Evolutionary conservation across 2,797 vertebrate genomes (phyloP), one percentile per base, ranked within the genome.

Genomic region (Falco cherrug): DNA sequence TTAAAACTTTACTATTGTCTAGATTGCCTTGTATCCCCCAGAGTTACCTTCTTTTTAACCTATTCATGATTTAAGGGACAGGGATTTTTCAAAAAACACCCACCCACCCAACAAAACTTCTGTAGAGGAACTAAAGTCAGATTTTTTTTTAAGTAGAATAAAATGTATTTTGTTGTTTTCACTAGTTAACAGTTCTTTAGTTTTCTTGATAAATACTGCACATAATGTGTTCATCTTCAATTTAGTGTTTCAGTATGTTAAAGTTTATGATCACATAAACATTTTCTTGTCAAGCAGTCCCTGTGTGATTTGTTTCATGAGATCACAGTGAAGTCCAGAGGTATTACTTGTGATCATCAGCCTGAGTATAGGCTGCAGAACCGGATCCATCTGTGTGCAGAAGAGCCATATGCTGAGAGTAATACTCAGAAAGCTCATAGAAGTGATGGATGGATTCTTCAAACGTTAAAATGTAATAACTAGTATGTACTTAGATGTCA

Each of bases 381-480:
- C 76, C 63, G 70, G 67, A 77, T 91, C 91, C 16, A 11, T 94
- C 84, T 16, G 18, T 84, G 79, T 1, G 0, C 39, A 37, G 22
- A 84, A 77, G 70, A 94, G 43, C 81, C 64, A 50, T 87, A 76
- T 77, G 88, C 81, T 90, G 48, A 60, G 68, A 75, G 31, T 45
- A 75, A 35, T 95, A 48, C 51, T 82, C 63, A 11, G 61, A 56
- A 74, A 87, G 54, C 54, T 88, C 41, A 9, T 48, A 68, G 68
- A 89, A 87, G 5, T 89, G 93, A 95, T 74, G 86, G 86, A 96
- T 96, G 41, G 28, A 68, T 94, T 92, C 90, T 90, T 95, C 88
- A 80, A 76, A 90, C 64, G 84, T 85, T 57, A 89, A 57, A 90
- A n/a, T 70, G 68, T 59, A 94, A 61, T 90, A 91, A 78, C 64